phyloP scores from a whole-genome alignment of 2,888 invertebrate species.

The Ectobius pallidus region DNA sequence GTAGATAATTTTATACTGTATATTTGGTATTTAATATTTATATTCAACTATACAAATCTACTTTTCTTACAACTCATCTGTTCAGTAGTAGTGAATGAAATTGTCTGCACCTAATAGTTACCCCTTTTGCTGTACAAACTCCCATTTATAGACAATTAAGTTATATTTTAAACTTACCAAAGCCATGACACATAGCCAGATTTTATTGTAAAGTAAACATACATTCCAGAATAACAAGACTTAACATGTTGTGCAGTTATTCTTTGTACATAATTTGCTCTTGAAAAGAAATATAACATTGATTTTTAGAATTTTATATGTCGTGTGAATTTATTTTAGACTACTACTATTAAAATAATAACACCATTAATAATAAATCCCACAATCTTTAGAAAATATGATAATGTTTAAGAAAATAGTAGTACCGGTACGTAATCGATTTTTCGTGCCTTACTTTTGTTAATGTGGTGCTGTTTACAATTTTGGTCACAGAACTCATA shows the following conservation, averaged over 20 bases:
- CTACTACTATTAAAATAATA: neutral
- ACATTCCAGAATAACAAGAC: conserved; percentile 16
- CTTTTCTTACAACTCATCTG: conserved; percentile 5
- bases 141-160: conserved; percentile 26
- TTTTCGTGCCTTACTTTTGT: too few species aligned
- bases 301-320: neutral
- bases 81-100: conserved; percentile 23
- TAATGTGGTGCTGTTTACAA: too few species aligned
- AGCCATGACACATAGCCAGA: conserved; percentile 38
- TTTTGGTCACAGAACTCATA: too few species aligned
- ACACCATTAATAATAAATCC: too few species aligned
- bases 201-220: conserved; percentile 29
- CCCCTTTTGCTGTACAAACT: conserved; percentile 42
- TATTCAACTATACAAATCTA: neutral
- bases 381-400: too few species aligned
- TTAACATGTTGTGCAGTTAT: conserved; percentile 25
- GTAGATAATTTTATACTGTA: conserved; percentile 37
- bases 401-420: too few species aligned
- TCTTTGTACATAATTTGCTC: conserved; percentile 28
- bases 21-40: conserved; percentile 41
- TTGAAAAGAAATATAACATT: conserved; percentile 25
- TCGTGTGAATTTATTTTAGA: too few species aligned
- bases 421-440: too few species aligned
- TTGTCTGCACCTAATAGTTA: conserved; percentile 38
- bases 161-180: conserved; percentile 41